Evolutionary conservation across 2,113 vertebrate species (phyloP).

Genomic region (Xiphorhynchus elegans): DNA sequence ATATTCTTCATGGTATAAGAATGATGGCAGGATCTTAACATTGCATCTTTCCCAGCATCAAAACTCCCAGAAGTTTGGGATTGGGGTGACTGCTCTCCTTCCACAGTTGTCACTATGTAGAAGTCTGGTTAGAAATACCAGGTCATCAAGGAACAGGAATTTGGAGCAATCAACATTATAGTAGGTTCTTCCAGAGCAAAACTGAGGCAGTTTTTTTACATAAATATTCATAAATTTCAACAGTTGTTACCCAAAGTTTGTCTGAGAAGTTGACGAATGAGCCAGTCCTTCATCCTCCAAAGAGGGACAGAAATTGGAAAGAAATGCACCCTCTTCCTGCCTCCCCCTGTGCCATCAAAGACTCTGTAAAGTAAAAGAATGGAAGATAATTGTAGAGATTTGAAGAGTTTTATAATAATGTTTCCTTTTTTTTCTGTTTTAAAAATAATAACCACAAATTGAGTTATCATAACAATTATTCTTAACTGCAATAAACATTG

Average conservation of each 20-base stretch:
- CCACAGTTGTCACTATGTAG: not conserved
- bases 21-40: not conserved
- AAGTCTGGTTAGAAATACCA: not conserved
- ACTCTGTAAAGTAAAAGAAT: not conserved
- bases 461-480: conserved; percentile 52
- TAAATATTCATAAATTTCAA: not conserved
- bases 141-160: not conserved
- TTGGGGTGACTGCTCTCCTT: not conserved
- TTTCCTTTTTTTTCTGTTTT: conserved; percentile 9
- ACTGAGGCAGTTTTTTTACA: not conserved
- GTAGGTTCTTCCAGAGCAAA: not conserved
- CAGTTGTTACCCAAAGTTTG: not conserved
- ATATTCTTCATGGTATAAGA: not conserved
- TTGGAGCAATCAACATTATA: not conserved
- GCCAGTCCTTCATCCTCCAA: not conserved
- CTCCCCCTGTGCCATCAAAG: not conserved
- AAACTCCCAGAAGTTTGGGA: not conserved
- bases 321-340: not conserved
- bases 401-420: not conserved
- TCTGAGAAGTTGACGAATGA: not conserved
- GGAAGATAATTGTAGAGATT: not conserved
- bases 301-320: not conserved
- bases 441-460: conserved; percentile 30
- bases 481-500: conserved; percentile 35
- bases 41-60: not conserved